These are phyloP conservation scores for Laothoe populi DNA, from an alignment of 2,888 invertebrate genomes.

Conservation along the genomic window DNA sequence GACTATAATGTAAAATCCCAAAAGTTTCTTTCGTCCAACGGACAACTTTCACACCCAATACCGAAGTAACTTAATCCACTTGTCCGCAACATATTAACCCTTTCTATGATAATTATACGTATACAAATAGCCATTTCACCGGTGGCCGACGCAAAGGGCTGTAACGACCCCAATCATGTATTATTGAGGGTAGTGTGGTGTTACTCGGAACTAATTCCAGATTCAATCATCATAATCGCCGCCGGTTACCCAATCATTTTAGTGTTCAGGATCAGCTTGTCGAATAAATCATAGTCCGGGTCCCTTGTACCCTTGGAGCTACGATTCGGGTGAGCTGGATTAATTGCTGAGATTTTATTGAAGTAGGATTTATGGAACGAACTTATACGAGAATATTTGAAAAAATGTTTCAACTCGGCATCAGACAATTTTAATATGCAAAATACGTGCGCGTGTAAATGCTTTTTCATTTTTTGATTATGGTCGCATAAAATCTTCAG, in stretches of 20 bases:
- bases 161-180: constrained; percentile 49
- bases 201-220: constrained; percentile 49
- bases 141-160: constrained; percentile 35
- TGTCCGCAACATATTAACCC: constrained; percentile 20
- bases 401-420: not conserved
- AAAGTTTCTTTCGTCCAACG: not conserved
- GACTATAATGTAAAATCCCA: not conserved
- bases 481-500: too few relatives aligned
- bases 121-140: constrained; percentile 26
- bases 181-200: constrained; percentile 40
- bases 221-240: constrained; percentile 44
- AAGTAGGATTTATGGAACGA: not conserved
- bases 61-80: constrained; percentile 1
- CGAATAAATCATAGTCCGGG: constrained; percentile 15
- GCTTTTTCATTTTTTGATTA: too few relatives aligned
- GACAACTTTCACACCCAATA: not conserved
- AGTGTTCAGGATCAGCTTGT: constrained; percentile 22
- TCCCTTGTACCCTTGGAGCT: not conserved
- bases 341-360: constrained; percentile 17
- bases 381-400: not conserved
- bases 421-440: not conserved
- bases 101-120: constrained; percentile 25
- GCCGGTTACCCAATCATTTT: constrained; percentile 24
- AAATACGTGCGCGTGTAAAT: too few relatives aligned
- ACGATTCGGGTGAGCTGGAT: constrained; percentile 12